phyloP scores from a whole-genome alignment of 2,797 vertebrate genomes.

The Discoglossus pictus region DNA sequence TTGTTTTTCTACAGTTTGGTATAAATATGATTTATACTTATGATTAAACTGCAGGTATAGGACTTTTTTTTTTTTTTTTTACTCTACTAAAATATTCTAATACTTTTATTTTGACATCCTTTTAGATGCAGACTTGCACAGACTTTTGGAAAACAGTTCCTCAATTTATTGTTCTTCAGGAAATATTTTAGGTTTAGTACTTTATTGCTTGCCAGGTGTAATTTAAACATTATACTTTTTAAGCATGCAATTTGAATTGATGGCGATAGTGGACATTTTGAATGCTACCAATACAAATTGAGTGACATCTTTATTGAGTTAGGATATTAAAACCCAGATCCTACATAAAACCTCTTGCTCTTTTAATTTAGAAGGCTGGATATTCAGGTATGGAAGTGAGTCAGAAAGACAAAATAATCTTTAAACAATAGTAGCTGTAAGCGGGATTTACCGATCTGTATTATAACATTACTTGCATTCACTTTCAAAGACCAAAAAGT shows the following conservation, averaged over 20 bases:
- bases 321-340: constrained; percentile 36
- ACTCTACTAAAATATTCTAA: too few relatives aligned
- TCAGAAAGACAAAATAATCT: constrained; percentile 31
- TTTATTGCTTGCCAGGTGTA: constrained; percentile 10
- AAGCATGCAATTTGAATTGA: constrained; percentile 14
- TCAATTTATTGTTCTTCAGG: too few relatives aligned
- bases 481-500: constrained; percentile 48
- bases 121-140: too few relatives aligned
- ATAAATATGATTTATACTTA: too few relatives aligned
- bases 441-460: constrained; percentile 32
- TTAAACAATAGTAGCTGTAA: constrained; percentile 37
- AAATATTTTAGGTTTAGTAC: not conserved
- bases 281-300: constrained; percentile 26
- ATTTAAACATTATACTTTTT: constrained; percentile 19
- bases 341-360: constrained; percentile 25
- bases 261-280: constrained; percentile 14
- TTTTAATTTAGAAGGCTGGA: constrained; percentile 46
- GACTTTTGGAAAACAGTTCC: too few relatives aligned
- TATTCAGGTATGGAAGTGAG: constrained; percentile 35
- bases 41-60: too few relatives aligned
- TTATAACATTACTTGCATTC: constrained; percentile 35
- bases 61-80: too few relatives aligned
- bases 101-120: too few relatives aligned
- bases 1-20: too few relatives aligned
- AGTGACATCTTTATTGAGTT: constrained; percentile 49